A percentile compares a stretch with the other conserved stretches of the same genome.
Evolutionary conservation across 64 coral and sea anemone species (phyloP).

Genomic region (Anthopleura sola): DNA sequence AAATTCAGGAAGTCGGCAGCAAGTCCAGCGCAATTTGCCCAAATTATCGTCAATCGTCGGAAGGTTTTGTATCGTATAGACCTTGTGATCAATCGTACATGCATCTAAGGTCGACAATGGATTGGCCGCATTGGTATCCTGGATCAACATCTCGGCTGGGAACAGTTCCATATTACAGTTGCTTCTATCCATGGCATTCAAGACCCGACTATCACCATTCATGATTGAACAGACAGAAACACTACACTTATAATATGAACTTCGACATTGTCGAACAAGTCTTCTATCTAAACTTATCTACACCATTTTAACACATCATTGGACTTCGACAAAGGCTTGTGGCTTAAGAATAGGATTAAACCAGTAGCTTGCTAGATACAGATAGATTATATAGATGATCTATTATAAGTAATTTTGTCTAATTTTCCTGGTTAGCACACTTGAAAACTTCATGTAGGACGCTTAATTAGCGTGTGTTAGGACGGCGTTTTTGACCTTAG

Average conservation of each 20-base stretch:
- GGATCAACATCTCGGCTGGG: conserved; percentile 29
- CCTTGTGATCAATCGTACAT: conserved; percentile 42
- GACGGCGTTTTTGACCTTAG: neutral
- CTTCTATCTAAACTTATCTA: neutral
- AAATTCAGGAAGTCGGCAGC: neutral
- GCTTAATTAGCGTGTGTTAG: neutral
- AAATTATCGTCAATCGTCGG: conserved; percentile 42
- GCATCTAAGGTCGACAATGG: conserved; percentile 43
- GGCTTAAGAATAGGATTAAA: neutral
- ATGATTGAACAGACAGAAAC: neutral
- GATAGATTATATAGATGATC: neutral
- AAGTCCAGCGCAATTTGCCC: conserved; percentile 18
- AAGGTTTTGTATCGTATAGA: conserved; percentile 52
- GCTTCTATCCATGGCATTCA: conserved; percentile 58
- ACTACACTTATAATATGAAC: neutral
- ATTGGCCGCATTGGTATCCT: conserved; percentile 55
- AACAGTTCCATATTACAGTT: conserved; percentile 42
- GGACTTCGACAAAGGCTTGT: neutral
- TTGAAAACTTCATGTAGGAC: neutral
- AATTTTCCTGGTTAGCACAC: neutral
- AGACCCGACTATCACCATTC: conserved; percentile 22
- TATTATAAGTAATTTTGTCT: neutral
- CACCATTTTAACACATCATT: neutral
- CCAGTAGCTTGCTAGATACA: neutral
- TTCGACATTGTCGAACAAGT: neutral